Conservation (phyloP, 2,113 vertebrate genomes). For the mouse (Mus musculus) region GRCm39 chr3:84466001-84466500, state of each 20-base stretch:
- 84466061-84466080: slow-evolving; percentile 30
- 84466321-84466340: neutral
- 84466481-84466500: neutral
- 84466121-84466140: neutral
- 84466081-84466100: slow-evolving; percentile 18
- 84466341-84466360: neutral
- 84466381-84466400: neutral
- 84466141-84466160: neutral
- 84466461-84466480: neutral
- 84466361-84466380: neutral
- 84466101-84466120: neutral
- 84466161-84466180: neutral
- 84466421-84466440: neutral
- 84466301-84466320: slow-evolving; percentile 21
- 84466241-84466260: neutral
- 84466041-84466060: neutral
- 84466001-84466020: neutral
- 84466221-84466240: neutral
- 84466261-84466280: neutral
- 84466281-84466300: neutral
- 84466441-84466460: neutral
- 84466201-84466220: neutral
- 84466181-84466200: neutral
- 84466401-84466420: neutral
- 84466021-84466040: neutral